Percentiles rank a stretch among this genome's conserved stretches.
phyloP scores from a whole-genome alignment of 2,888 invertebrate species.

The Cryptus armator region DNA sequence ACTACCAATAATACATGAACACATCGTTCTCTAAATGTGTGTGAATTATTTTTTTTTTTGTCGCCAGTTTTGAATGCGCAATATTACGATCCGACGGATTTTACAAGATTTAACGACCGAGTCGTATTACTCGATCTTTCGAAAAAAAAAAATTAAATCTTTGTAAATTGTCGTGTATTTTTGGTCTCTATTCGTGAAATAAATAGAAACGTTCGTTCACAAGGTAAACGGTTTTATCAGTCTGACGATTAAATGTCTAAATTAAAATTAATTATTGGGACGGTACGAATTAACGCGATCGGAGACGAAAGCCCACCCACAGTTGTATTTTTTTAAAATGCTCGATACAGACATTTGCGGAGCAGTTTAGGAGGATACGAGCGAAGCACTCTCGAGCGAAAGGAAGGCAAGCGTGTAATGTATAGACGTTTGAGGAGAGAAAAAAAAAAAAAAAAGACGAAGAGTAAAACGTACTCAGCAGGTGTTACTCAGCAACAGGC shows the following conservation, averaged over 20 bases:
- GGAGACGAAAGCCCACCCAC: constrained; percentile 33
- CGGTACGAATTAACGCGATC: constrained; percentile 33
- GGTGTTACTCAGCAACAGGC: constrained; percentile 53
- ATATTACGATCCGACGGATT: background rate
- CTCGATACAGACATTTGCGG: constrained; percentile 21
- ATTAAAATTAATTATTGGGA: constrained; percentile 34
- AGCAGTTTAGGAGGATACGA: constrained; percentile 1
- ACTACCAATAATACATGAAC: constrained; percentile 76
- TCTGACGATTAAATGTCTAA: constrained; percentile 62
- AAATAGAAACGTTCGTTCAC: constrained; percentile 62
- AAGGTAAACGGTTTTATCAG: constrained; percentile 69
- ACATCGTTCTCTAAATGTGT: constrained; percentile 77
- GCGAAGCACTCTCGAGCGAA: background rate
- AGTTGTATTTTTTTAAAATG: background rate
- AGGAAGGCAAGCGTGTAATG: constrained; percentile 1
- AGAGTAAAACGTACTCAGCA: constrained; percentile 34
- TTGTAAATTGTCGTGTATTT: background rate
- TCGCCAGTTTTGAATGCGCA: constrained; percentile 32
- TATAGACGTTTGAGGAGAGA: constrained; percentile 7
- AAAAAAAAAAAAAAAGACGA: background rate
- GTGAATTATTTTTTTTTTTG: constrained; percentile 42
- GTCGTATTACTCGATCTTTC: background rate
- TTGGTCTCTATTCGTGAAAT: constrained; percentile 10
- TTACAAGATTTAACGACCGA: background rate
- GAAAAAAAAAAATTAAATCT: constrained; percentile 25